Evolutionary conservation across 2,797 vertebrate genomes (phyloP).

Genomic region (Melanotaenia maccullochi): DNA sequence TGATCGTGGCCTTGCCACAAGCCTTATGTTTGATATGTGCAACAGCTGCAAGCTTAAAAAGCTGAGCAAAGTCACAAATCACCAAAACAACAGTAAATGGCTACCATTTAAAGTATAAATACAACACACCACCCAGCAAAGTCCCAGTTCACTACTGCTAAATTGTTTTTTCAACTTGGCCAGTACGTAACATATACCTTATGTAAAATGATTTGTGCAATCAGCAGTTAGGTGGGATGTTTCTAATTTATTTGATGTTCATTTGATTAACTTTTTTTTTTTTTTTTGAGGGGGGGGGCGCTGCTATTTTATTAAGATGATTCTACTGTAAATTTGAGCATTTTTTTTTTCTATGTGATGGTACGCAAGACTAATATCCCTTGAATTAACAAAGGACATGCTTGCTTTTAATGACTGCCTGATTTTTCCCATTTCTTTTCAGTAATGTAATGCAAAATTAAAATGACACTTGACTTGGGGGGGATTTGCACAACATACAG

Average conservation of each 20-base stretch:
- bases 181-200: constrained; percentile 60
- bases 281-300: constrained; percentile 40
- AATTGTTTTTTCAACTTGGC: constrained; percentile 54
- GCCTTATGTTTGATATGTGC: constrained; percentile 78
- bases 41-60: constrained; percentile 68
- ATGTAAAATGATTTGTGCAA: constrained; percentile 67
- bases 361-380: constrained; percentile 42
- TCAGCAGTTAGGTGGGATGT: constrained; percentile 57
- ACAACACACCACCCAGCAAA: constrained; percentile 54
- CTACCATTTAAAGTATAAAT: constrained; percentile 44
- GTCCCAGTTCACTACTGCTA: constrained; percentile 57
- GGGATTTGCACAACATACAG: constrained; percentile 75
- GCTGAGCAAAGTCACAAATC: constrained; percentile 64
- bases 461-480: constrained; percentile 63
- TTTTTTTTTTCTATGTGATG: constrained; percentile 47
- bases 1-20: constrained; percentile 81
- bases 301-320: constrained; percentile 71
- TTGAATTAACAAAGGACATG: constrained; percentile 34
- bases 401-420: constrained; percentile 49
- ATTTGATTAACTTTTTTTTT: constrained; percentile 36
- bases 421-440: constrained; percentile 34
- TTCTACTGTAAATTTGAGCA: constrained; percentile 59
- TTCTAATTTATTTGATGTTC: constrained; percentile 63
- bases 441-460: constrained; percentile 53
- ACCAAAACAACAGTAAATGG: constrained; percentile 47